Percentiles rank a stretch among this genome's conserved stretches.
These are phyloP conservation scores for Drosophila cognata DNA, from an alignment of 2,888 invertebrate species.

Conservation along the genomic window DNA sequence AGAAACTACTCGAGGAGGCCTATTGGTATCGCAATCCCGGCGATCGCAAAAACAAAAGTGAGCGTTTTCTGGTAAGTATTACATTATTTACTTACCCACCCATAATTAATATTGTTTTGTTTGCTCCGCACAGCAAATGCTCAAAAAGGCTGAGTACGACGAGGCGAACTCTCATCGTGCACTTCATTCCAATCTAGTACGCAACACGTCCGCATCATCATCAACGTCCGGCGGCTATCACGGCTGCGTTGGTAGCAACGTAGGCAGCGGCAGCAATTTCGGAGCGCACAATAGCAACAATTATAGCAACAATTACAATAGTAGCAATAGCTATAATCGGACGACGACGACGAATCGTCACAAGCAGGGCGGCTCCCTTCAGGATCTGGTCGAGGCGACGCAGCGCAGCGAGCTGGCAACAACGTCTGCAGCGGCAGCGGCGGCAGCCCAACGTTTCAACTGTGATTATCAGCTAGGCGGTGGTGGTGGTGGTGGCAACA, in stretches of 20 bases:
- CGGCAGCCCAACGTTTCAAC: constrained; percentile 77
- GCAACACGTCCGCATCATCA: constrained; percentile 74
- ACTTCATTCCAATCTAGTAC: constrained; percentile 81
- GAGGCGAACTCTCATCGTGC: constrained; percentile 85
- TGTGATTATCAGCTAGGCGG: constrained; percentile 80
- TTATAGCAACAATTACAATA: constrained; percentile 28
- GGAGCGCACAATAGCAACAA: constrained; percentile 34
- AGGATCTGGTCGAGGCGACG: constrained; percentile 87
- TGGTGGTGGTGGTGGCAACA: constrained; percentile 5
- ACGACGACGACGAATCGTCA: constrained; percentile 76
- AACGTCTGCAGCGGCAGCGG: constrained; percentile 66
- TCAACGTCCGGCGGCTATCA: constrained; percentile 75
- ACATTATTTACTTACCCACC: background rate
- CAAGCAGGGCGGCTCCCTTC: constrained; percentile 87
- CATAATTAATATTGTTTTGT: background rate
- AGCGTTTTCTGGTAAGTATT: constrained; percentile 90
- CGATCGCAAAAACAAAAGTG: constrained; percentile 93
- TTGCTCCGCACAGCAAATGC: constrained; percentile 87
- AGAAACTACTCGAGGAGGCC: constrained; percentile 92
- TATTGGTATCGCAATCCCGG: constrained; percentile 93
- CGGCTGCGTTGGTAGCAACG: constrained; percentile 42
- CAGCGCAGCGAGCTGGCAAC: constrained; percentile 77
- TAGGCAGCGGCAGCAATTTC: constrained; percentile 33
- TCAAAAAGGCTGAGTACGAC: constrained; percentile 91
- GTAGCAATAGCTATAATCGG: constrained; percentile 72